These are phyloP conservation scores for Gortyna flavago DNA, from an alignment of 2,888 invertebrate genomes.

Conservation along the genomic window DNA sequence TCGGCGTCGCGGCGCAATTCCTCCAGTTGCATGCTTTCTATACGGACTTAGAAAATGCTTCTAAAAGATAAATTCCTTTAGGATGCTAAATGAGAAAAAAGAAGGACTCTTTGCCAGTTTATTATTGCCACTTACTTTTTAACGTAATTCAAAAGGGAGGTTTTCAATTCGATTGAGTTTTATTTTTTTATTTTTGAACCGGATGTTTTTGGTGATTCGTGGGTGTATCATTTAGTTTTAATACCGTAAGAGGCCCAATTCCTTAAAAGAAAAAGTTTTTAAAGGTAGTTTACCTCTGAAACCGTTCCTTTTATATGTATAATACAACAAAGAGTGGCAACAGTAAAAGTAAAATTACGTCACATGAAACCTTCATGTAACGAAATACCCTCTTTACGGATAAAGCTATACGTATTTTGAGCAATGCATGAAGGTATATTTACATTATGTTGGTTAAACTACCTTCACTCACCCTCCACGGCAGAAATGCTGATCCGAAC, in stretches of 20 bases:
- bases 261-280: background rate
- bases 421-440: background rate
- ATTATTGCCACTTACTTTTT: background rate
- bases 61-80: conserved; percentile 3
- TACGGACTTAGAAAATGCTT: conserved; percentile 17
- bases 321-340: background rate
- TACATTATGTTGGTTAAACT: background rate
- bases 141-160: background rate
- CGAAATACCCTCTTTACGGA: background rate
- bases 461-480: background rate
- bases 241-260: background rate
- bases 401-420: background rate
- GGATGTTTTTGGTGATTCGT: too few relatives aligned
- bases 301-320: background rate
- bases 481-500: conserved; percentile 29
- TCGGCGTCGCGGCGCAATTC: background rate
- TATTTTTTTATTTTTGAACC: background rate
- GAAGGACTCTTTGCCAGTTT: background rate
- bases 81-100: background rate
- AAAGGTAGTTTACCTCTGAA: background rate
- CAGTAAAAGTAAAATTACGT: conserved; percentile 27
- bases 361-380: conserved; percentile 21
- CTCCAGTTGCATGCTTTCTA: conserved; percentile 11
- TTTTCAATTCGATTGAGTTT: background rate
- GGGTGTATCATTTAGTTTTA: background rate